Base-by-base conservation (phyloP, 2,113 vertebrate species). In the Chionomys nivalis region DNA sequence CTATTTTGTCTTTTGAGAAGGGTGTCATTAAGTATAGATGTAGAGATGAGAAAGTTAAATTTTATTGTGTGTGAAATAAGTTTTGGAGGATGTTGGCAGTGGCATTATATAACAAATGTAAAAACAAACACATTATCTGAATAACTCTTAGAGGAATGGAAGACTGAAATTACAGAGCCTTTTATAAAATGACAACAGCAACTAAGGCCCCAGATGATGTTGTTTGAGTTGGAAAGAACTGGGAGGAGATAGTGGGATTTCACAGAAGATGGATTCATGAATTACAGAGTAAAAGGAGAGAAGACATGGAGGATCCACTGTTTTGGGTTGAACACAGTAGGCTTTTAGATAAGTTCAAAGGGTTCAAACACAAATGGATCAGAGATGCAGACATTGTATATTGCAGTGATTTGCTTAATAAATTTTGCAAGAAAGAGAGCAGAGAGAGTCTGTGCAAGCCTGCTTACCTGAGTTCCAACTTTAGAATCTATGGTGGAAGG, bases 261-360 rank as follows among this genome's bases (percentile, higher is more conserved):
- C 79, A 61, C 26, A 58, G 78, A 24, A 81, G 21, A 26, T 26
- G 52, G 52, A n/a, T 81, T 55, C 2, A 5, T 55, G 19, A 24
- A 31, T 55, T 55, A 26, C 5, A 81, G 36, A 58, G 21, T 14
- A 58, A 39, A 58, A 23, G 52, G 36, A 39, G 33, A 81, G 33
- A 55, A 58, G 10, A 21, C 1, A 7, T 24, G 52, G 78, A 39
- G 36, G 11, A 16, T 1, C 1, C 5, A 6, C 78, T 3, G 3
- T 24, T 24, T 13, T 55, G 4, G 13, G 33, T 23, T 81, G 36
- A 24, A n/a, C 33, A 24, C 19, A 79, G 31, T 52, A 55, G 8
- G 8, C 36, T 17, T 55, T 55, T 19, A 58, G 49, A n/a, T 58
- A 58, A 36, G 33, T n/a, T 81, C 31, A n/a, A 39, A 81, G 19